Evolutionary conservation across 2,888 invertebrate species (phyloP).

Genomic region (Augochlorella aurata): DNA sequence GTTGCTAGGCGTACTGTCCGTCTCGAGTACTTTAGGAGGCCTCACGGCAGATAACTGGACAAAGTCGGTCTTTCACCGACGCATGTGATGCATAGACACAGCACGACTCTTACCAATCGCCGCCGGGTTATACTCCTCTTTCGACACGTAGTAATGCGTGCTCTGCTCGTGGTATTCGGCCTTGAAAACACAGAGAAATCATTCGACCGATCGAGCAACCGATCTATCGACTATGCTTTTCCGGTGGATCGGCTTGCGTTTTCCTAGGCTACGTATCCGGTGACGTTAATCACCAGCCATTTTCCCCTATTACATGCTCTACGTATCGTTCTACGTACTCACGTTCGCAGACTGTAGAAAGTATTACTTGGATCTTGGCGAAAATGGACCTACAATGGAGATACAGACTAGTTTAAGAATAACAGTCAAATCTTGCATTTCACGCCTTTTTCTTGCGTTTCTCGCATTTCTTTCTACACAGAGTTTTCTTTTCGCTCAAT

Average conservation of each 20-base stretch:
- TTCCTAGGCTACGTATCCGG: background rate
- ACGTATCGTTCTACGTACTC: slow-evolving; percentile 19
- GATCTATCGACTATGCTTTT: slow-evolving; percentile 33
- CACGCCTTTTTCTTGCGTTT: no score
- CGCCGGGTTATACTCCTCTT: slow-evolving; percentile 59
- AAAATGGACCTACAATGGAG: slow-evolving; percentile 43
- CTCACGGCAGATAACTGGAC: slow-evolving; percentile 64
- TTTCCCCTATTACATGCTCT: slow-evolving; percentile 24
- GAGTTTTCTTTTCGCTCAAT: slow-evolving; percentile 18
- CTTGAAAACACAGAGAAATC: slow-evolving; percentile 68
- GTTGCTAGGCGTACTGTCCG: slow-evolving; percentile 76
- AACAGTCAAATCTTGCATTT: slow-evolving; percentile 56
- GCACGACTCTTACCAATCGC: slow-evolving; percentile 66
- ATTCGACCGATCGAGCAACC: slow-evolving; percentile 46
- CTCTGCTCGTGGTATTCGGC: slow-evolving; percentile 71
- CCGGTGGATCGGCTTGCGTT: background rate
- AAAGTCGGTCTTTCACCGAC: slow-evolving; percentile 61
- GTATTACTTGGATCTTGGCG: slow-evolving; percentile 36
- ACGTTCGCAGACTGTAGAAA: slow-evolving; percentile 5
- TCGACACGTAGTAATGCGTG: slow-evolving; percentile 74
- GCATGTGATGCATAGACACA: slow-evolving; percentile 69
- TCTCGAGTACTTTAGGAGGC: slow-evolving; percentile 58
- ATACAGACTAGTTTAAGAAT: slow-evolving; percentile 12
- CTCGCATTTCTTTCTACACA: slow-evolving; percentile 27
- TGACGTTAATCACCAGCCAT: background rate